Evolutionary conservation across 2,888 invertebrate genomes (phyloP), one percentile per base, ranked within the genome.

Genomic region (Cinara cedri): DNA sequence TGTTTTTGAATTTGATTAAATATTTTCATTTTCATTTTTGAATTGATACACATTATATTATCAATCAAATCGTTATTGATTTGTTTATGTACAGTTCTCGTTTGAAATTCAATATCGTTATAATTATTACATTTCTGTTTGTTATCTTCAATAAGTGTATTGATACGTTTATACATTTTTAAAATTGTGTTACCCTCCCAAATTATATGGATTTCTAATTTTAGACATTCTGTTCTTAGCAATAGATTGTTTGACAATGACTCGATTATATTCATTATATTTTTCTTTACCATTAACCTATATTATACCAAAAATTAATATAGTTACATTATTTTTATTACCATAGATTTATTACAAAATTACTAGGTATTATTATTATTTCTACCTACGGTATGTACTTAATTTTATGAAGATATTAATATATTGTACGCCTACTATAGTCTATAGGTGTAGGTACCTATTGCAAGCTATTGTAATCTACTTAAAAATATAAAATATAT

Each of bases 221-320:
- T 24, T 1, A 74, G n/a, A 63, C 42, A 54, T 14, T 74, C 42
- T 34, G 42, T 19, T n/a, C 63, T 74, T 13, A 74, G 11, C 34
- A 21, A 51, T 3, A 74, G 3, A 63, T 34, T 42, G 42, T 74
- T 63, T 6, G 21, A 42, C 21, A 51, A 11, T 6, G 74, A 42
- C 6, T 63, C 21, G 21, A 51, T 21, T 42, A n/a, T 54, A 16
- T 63, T 63, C 62, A 54, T 74, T 21, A 74, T 16, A n/a, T 74
- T 74, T 42, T 63, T 74, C 51, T 63, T 74, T 54, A 74, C 63
- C 51, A 74, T 63, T 54, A 54, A 54, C 74, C 74, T 74, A 54
- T 26, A 74, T 63, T 49, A 16, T 63, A 51, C 21, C 11, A 49
- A 63, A 19, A 3, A 63, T 51, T 63, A 42, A 13, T 54, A 24